phyloP scores from a whole-genome alignment of 2,113 vertebrate species.

The Microtus montanus region DNA sequence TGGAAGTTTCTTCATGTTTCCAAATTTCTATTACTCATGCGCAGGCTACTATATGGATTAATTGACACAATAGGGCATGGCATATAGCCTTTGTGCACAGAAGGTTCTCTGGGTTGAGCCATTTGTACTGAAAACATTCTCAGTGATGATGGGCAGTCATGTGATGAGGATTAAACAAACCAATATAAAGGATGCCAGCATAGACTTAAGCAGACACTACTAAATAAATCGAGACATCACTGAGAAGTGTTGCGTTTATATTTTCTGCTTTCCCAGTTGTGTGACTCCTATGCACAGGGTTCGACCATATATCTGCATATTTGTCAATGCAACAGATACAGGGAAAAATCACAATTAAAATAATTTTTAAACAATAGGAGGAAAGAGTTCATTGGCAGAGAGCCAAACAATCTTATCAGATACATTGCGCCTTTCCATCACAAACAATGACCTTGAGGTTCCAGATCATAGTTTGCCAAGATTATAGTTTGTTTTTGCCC shows the following conservation, averaged over 20 bases:
- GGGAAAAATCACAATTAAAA: slow-evolving; percentile 23
- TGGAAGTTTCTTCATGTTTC: background rate
- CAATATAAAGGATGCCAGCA: background rate
- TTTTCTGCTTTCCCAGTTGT: slow-evolving; percentile 76
- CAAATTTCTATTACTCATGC: background rate
- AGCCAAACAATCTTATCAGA: slow-evolving; percentile 26
- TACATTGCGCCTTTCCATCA: slow-evolving; percentile 45
- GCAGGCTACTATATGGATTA: background rate
- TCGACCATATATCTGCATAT: slow-evolving; percentile 57
- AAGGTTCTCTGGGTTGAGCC: background rate
- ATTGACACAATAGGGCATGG: background rate
- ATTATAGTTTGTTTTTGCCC: background rate
- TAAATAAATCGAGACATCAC: background rate
- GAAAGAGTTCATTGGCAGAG: slow-evolving; percentile 23
- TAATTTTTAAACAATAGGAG: background rate
- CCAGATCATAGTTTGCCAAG: background rate
- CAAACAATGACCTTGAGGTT: slow-evolving; percentile 6
- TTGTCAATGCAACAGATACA: background rate
- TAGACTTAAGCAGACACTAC: slow-evolving; percentile 39
- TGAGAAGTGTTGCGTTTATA: background rate
- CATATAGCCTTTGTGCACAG: background rate
- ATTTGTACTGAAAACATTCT: background rate
- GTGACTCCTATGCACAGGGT: slow-evolving; percentile 55
- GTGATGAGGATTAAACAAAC: background rate
- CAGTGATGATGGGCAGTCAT: background rate